Evolutionary conservation across 64 coral and sea anemone genomes (phyloP), one percentile per base, ranked within the genome.

Genomic region (Montipora foliosa): DNA sequence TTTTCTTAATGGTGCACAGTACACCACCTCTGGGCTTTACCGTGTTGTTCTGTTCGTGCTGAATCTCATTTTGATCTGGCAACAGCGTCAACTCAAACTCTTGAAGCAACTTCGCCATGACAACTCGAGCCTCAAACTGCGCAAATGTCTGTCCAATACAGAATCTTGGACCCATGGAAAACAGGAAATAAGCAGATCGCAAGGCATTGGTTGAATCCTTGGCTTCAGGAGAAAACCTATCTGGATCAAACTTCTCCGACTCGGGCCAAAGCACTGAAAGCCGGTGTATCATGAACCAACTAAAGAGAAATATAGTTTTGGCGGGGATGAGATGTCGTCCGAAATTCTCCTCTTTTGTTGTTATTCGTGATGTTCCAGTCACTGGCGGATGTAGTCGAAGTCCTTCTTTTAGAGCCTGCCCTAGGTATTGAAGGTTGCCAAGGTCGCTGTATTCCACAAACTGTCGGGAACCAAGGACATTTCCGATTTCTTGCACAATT

Each of bases 381-480:
- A 96, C 45, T 5, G 95, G 95, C 22, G 95, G 95, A 20, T 96
- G 95, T 0, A 93, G 69, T 3, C 95, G 59, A 1, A 96, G 62
- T 19, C 91, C 70, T 67, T 96, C 95, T 58, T 96, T 96, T 12
- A 96, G 75, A 44, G 92, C 87, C 55, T 94, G 87, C 59, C 80
- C 92, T 51, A 94, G 67, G 52, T 96, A 96, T 49, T 94, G 81
- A 13, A 96, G 95, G 62, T 96, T 94, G 4, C 80, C 67, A 14
- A 96, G 92, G 25, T 96, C 95, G 53, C 94, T 64, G 80, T 87
- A 94, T 14, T 83, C 84, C 8, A 96, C 91, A 48, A 49, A 50
- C 1, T 50, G 61, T 0, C 51, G 61, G 47, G 12, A 20, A 9
- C 85, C 92, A 51, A 96, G 62, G 11, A 96, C 92, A 75, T 57